Evolutionary conservation across 1,140 invertebrate genomes (phyloP).

Genomic region (Anastrepha ludens): DNA sequence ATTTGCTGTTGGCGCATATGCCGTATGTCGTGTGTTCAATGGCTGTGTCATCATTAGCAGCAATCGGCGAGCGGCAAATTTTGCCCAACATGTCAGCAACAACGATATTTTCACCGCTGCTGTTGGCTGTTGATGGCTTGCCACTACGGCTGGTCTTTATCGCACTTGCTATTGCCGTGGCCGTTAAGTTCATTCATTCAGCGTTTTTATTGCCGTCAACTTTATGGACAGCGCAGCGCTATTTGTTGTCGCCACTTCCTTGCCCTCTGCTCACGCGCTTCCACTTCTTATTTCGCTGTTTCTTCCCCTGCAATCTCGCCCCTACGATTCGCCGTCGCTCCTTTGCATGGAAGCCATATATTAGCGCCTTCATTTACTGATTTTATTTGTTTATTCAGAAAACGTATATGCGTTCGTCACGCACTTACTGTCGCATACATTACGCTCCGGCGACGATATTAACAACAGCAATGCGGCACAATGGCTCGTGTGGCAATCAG

Average conservation of each 20-base stretch:
- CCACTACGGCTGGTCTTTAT: neutral
- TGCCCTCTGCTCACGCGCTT: neutral
- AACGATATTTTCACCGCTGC: slow-evolving; percentile 4
- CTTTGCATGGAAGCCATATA: neutral
- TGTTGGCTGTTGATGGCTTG: neutral
- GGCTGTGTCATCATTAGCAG: neutral
- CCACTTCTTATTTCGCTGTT: neutral
- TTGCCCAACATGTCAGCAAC: neutral
- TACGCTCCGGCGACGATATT: neutral
- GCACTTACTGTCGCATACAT: neutral
- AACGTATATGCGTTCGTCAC: neutral
- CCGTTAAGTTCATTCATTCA: slow-evolving; percentile 24
- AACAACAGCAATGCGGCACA: neutral
- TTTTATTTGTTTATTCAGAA: slow-evolving; percentile 37
- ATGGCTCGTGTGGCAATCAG: neutral
- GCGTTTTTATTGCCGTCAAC: slow-evolving; percentile 29
- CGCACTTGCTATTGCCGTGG: too few relatives aligned
- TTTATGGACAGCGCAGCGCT: slow-evolving; percentile 20
- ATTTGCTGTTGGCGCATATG: neutral
- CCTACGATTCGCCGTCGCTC: neutral
- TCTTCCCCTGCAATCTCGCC: neutral
- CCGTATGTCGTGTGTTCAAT: neutral
- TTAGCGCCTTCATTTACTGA: neutral
- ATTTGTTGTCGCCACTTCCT: slow-evolving; percentile 14
- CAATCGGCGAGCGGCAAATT: neutral